Conservation (phyloP, 2,888 invertebrate species). For the Carpatolechia fugitivella region DNA sequence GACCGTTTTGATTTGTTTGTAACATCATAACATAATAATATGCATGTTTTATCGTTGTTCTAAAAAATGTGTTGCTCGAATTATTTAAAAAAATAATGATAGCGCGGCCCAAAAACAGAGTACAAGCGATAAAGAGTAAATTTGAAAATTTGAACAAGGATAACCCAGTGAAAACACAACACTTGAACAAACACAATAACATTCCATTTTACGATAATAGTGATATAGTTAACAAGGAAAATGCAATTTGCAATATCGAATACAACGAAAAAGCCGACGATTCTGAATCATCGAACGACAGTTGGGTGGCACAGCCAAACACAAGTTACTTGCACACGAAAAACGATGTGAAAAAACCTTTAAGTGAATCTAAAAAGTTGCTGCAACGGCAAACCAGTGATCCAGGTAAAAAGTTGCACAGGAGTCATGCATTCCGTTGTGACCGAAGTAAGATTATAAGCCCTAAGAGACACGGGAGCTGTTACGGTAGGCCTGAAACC, state of each 20-base stretch:
- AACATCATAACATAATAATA: neutral
- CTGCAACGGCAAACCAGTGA: constrained; percentile 70
- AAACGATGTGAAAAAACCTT: constrained; percentile 47
- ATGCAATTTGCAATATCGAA: constrained; percentile 4
- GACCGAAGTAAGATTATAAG: constrained; percentile 62
- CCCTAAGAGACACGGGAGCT: constrained; percentile 61
- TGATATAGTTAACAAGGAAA: constrained; percentile 10
- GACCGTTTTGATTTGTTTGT: neutral
- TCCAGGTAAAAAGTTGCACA: constrained; percentile 76
- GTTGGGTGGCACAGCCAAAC: constrained; percentile 48
- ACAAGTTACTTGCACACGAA: constrained; percentile 61
- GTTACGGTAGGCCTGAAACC: constrained; percentile 61
- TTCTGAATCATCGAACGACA: constrained; percentile 37
- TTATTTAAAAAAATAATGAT: constrained; percentile 58
- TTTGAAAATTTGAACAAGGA: constrained; percentile 77
- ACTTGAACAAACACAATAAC: constrained; percentile 36
- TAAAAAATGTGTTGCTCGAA: neutral
- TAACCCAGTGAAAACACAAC: constrained; percentile 22
- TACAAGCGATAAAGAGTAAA: constrained; percentile 82
- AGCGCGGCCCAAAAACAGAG: constrained; percentile 74
- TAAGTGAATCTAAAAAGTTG: constrained; percentile 51
- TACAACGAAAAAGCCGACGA: constrained; percentile 30
- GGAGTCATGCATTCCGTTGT: constrained; percentile 80
- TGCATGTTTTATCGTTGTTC: neutral
- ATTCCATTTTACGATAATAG: neutral